Conservation (phyloP, 30 jellyfish, hydroid and myxozoan genomes). For the Aurelia coerulea region DNA sequence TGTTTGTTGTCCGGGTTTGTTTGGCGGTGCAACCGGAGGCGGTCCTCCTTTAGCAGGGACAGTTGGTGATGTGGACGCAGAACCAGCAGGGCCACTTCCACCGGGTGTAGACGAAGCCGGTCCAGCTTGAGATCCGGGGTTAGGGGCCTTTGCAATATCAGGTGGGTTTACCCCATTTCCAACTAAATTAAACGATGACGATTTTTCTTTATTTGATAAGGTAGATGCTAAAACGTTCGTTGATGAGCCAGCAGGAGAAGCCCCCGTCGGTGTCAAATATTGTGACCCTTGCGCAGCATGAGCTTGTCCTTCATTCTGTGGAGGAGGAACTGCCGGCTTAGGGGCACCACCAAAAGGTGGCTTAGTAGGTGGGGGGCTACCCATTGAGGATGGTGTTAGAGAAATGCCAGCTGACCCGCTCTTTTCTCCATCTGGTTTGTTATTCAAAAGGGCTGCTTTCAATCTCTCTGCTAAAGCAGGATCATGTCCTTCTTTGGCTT, state of each 20-base stretch:
- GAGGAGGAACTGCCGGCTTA: conserved; percentile 58
- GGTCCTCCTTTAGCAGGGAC: conserved; percentile 42
- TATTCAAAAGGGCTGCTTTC: conserved; percentile 45
- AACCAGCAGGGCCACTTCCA: conserved; percentile 89
- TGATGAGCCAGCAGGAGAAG: conserved; percentile 85
- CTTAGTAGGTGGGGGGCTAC: conserved; percentile 69
- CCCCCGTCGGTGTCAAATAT: conserved; percentile 79
- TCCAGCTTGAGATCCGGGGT: conserved; percentile 55
- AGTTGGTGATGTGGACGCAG: conserved; percentile 72
- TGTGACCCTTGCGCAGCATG: conserved; percentile 64
- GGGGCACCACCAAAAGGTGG: conserved; percentile 59
- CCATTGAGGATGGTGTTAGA: conserved; percentile 77
- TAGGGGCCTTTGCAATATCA: conserved; percentile 38
- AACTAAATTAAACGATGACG: conserved; percentile 46
- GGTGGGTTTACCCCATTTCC: conserved; percentile 70
- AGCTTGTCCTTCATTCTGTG: conserved; percentile 43
- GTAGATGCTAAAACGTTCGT: conserved; percentile 76
- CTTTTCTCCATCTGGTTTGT: conserved; percentile 59
- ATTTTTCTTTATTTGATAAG: conserved; percentile 27
- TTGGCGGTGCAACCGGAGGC: conserved; percentile 37
- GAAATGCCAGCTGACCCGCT: conserved; percentile 83
- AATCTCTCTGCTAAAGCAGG: conserved; percentile 51
- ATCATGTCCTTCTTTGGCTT: conserved; percentile 65
- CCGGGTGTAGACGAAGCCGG: conserved; percentile 84
- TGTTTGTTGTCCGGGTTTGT: conserved; percentile 33